Percentiles rank a stretch among this genome's conserved stretches.
Evolutionary conservation across 1,140 invertebrate genomes (phyloP).

Genomic region (Zophobas atratus): DNA sequence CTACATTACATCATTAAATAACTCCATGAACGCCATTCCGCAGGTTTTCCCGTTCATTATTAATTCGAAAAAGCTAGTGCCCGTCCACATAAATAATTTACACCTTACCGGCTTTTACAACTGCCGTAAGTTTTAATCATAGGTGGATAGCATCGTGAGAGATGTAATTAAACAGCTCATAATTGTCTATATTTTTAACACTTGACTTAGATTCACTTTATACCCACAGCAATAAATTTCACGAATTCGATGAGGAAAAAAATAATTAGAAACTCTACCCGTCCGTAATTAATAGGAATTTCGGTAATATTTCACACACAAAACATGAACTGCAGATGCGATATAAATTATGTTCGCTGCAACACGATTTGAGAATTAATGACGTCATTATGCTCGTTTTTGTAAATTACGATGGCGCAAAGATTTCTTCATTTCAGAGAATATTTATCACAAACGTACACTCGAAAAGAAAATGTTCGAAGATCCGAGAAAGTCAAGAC

Average conservation of each 20-base stretch:
- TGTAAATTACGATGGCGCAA: no score
- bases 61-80: slow-evolving; percentile 26
- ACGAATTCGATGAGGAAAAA: background rate
- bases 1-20: slow-evolving; percentile 16
- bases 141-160: slow-evolving; percentile 31
- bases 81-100: slow-evolving; percentile 36
- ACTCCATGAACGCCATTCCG: background rate
- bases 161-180: slow-evolving; percentile 42
- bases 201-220: slow-evolving; percentile 32
- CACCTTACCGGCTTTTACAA: slow-evolving; percentile 30
- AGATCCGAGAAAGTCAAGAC: no score
- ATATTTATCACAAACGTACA: no score
- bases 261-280: slow-evolving; percentile 8
- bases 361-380: background rate
- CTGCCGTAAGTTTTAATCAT: slow-evolving; percentile 32
- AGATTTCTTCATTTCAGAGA: no score
- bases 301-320: slow-evolving; percentile 3
- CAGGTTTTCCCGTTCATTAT: slow-evolving; percentile 19
- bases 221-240: slow-evolving; percentile 11
- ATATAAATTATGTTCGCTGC: background rate
- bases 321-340: no score
- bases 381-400: background rate
- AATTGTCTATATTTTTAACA: slow-evolving; percentile 38
- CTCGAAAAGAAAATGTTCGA: no score
- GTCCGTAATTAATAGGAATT: slow-evolving; percentile 6